These are phyloP conservation scores for Plagodis dolabraria DNA, from an alignment of 2,888 invertebrate species.

Conservation along the genomic window DNA sequence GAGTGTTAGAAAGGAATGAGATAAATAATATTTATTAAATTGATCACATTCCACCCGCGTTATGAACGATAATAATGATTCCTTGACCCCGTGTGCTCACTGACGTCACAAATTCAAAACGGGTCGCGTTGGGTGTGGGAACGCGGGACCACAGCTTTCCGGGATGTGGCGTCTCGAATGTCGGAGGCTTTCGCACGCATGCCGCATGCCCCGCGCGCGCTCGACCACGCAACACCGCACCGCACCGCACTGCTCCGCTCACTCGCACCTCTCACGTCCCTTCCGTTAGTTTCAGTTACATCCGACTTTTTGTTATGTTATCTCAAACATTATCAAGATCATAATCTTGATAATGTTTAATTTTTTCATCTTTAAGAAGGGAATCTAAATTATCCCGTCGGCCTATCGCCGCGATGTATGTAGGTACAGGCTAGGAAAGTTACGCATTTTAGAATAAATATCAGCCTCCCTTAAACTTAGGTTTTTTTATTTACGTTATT, in stretches of 20 bases:
- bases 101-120: constrained; percentile 37
- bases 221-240: constrained; percentile 60
- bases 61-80: constrained; percentile 29
- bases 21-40: no score
- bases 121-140: constrained; percentile 55
- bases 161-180: constrained; percentile 81
- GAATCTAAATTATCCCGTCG: no score
- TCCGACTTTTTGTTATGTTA: constrained; percentile 15
- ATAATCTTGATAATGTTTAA: no score
- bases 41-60: not conserved
- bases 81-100: constrained; percentile 33
- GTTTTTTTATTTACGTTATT: no score
- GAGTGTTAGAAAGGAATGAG: no score
- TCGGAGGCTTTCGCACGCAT: constrained; percentile 76
- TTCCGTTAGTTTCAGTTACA: constrained; percentile 31
- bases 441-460: no score
- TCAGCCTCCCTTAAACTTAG: no score
- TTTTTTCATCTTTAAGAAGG: no score
- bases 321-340: no score
- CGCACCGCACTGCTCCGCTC: constrained; percentile 46
- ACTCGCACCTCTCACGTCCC: constrained; percentile 55
- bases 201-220: constrained; percentile 65
- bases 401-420: no score
- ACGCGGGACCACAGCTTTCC: constrained; percentile 75
- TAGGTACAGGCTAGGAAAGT: no score